Evolutionary conservation across 2,888 invertebrate genomes (phyloP), one percentile per base, ranked within the genome.

Genomic region (Tachina lurida): DNA sequence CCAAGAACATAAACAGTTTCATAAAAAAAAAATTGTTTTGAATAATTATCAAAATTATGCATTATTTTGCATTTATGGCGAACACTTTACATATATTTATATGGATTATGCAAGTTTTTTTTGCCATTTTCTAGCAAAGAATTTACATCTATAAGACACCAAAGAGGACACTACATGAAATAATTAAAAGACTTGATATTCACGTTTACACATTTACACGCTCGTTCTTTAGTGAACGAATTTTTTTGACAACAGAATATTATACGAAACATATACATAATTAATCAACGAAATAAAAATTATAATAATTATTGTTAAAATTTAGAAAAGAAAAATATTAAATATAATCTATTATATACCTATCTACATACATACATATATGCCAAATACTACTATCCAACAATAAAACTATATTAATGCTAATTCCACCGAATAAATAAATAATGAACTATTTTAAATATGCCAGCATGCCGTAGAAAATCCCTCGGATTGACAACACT

Each of bases 131-230:
- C 5, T 49, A 15, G 17, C 9, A 56, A 49, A 19, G 15, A 10
- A 49, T 31, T 49, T 49, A 49, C 13, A 13, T n/a, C 22, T 45
- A n/a, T 9, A 70, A 52, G 54, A 78, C 70, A 17, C 62, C 54
- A 63, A 71, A 4, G 12, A 70, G 39, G 31, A 71, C 71, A 56
- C 65, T 71, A 65, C 47, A 79, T 58, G 12, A 73, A 56, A 49
- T n/a, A 60, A 49, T 60, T 60, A 52, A 73, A 73, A 74, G 73
- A 74, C 65, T 80, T 65, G 49, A 73, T 56, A 73, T 60, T 58
- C 62, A 63, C 54, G 10, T 58, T 22, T 71, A 65, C 45, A 81
- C 41, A 56, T 63, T 41, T 65, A 41, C 58, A 45, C 52, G 10
- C 15, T 52, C n/a, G 49, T 58, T 15, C 67, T 41, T 58, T 65